These are phyloP conservation scores for Boloria euphrosyne DNA, from an alignment of 2,888 invertebrate species.

Conservation along the genomic window DNA sequence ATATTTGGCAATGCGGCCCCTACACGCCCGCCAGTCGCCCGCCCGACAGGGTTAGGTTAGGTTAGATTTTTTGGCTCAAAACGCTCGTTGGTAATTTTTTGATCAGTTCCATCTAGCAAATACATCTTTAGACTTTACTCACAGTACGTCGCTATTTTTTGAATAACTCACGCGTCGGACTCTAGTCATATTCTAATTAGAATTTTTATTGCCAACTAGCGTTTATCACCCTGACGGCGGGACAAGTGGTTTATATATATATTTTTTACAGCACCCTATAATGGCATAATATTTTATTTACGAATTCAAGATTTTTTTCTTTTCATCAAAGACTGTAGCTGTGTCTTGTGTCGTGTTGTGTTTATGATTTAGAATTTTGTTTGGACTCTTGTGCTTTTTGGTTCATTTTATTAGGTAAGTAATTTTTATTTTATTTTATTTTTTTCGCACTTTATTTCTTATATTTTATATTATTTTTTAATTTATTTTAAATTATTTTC, in stretches of 20 bases:
- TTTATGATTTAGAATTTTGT: constrained; percentile 57
- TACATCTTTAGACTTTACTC: not conserved
- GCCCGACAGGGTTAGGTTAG: constrained; percentile 82
- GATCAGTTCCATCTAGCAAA: constrained; percentile 38
- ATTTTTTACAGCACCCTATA: constrained; percentile 63
- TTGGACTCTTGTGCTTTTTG: constrained; percentile 70
- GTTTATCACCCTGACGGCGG: constrained; percentile 61
- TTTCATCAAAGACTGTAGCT: constrained; percentile 62
- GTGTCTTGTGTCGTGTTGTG: constrained; percentile 79
- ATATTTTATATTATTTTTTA: constrained; percentile 27
- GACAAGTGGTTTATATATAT: constrained; percentile 53
- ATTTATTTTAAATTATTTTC: constrained; percentile 19
- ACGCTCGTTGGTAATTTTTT: constrained; percentile 78
- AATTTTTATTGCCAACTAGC: constrained; percentile 57
- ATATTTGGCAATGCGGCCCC: constrained; percentile 83
- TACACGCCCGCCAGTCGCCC: constrained; percentile 81
- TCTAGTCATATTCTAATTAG: constrained; percentile 65
- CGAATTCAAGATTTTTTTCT: constrained; percentile 62
- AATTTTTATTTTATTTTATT: constrained; percentile 50
- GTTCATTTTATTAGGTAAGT: constrained; percentile 71
- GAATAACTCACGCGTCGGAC: constrained; percentile 56
- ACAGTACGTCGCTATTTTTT: constrained; percentile 73
- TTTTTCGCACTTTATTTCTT: constrained; percentile 37
- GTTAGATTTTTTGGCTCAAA: constrained; percentile 83
- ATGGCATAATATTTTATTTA: constrained; percentile 61